These are phyloP conservation scores for Erpornis zantholeuca DNA, from an alignment of 2,113 vertebrate species.

Conservation along the genomic window DNA sequence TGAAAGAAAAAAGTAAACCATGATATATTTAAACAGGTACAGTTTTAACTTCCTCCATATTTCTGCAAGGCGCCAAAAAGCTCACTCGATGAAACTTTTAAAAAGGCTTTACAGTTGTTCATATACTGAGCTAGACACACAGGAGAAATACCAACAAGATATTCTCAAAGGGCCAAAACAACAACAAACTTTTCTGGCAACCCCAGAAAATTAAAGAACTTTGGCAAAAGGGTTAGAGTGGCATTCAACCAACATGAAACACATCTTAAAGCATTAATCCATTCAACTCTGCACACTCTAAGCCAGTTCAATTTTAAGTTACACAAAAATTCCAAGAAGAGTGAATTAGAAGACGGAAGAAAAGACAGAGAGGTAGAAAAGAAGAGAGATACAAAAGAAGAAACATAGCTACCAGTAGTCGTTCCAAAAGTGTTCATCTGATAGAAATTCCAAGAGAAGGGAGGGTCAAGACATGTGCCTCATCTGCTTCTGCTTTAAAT, in stretches of 20 bases:
- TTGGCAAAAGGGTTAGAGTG: neutral
- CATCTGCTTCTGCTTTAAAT: neutral
- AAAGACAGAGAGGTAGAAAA: neutral
- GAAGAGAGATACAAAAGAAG: neutral
- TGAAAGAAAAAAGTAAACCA: neutral
- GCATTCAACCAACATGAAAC: neutral
- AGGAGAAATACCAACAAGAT: neutral
- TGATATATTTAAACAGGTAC: neutral
- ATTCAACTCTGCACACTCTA: neutral
- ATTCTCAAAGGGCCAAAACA: neutral
- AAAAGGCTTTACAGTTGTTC: neutral
- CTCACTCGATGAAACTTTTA: neutral
- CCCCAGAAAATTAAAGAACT: neutral
- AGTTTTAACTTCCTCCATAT: neutral
- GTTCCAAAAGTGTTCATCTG: neutral
- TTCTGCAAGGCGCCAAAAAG: neutral
- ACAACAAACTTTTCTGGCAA: neutral
- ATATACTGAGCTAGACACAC: rapidly evolving
- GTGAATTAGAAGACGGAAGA: neutral
- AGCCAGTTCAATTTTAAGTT: neutral
- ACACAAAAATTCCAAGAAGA: neutral
- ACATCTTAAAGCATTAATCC: neutral
- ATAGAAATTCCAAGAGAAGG: neutral
- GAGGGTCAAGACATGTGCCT: rapidly evolving
- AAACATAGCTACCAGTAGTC: neutral